Base-by-base conservation (phyloP, 2,888 invertebrate species). In the Candidula unifasciata region DNA sequence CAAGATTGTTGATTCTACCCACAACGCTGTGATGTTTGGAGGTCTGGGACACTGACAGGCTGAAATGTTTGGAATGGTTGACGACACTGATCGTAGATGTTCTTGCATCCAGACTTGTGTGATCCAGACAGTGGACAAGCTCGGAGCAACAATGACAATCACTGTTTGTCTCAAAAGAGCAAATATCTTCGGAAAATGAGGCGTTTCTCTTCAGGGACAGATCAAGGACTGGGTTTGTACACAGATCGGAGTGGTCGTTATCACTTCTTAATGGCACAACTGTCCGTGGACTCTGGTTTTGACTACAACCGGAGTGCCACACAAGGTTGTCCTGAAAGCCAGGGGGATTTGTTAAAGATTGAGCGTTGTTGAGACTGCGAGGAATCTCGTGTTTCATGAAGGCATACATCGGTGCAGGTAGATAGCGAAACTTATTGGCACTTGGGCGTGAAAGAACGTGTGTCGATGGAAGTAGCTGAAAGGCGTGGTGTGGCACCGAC, bases 121-220 rank as follows among this genome's bases (percentile, higher is more conserved):
- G 44, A 52, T 73, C 3, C 18, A 44, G 52, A 18, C 52, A 27
- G 44, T 16, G 2, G 13, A 13, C 27, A n/a, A 73, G 24, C 3
- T 73, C 73, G 16, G 44, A 27, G 27, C n/a, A 27, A n/a, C 10
- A 73, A 8, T 73, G 73, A n/a, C 73, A 52, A 16, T 52, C 52
- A 44, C 44, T 52, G 44, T 2, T 27, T n/a, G 24, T 27, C 44
- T 73, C 73, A 27, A 13, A 13, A 27, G n/a, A 13, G 21, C 60
- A 24, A n/a, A 60, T 5, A 5, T 37, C 73, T 37, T 60, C 13
- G 13, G 35, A 18, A 33, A 24, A 78, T n/a, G 78, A 57, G 13
- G 77, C 24, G 10, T 13, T 27, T 74, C 87, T 89, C 83, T 88
- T 89, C n/a, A 90, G 52, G 6, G 89, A 89, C 68, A 90, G 85